These are phyloP conservation scores for Hylaeus anthracinus DNA, from an alignment of 1,140 invertebrate genomes.

Conservation along the genomic window DNA sequence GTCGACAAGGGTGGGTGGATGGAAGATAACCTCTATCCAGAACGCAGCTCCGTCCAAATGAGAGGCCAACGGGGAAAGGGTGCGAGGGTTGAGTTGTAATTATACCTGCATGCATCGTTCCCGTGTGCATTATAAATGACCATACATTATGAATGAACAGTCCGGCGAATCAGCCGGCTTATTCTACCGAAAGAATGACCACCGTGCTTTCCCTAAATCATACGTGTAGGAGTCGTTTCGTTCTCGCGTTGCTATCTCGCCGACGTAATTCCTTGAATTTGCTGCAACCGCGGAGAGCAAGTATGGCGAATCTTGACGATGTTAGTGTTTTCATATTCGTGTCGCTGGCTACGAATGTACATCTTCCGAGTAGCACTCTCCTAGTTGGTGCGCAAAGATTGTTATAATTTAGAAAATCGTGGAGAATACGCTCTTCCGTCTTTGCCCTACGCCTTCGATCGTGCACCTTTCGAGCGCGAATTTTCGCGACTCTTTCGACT, in stretches of 20 bases:
- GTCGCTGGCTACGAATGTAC: too few species aligned
- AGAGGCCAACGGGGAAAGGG: neutral
- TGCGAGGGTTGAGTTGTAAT: conserved; percentile 36
- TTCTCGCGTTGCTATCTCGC: neutral
- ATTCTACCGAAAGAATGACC: conserved; percentile 52
- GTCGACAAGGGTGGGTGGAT: conserved; percentile 15
- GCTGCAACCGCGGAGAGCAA: neutral
- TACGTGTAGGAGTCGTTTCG: conserved; percentile 15
- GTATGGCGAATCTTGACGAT: too few species aligned
- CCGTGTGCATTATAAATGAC: conserved; percentile 54
- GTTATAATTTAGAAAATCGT: too few species aligned
- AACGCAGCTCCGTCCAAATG: conserved; percentile 9
- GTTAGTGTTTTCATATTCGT: too few species aligned
- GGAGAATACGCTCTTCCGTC: too few species aligned
- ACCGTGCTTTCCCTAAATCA: conserved; percentile 41
- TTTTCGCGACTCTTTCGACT: conserved; percentile 10
- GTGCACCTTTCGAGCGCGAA: neutral
- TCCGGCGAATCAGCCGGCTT: conserved; percentile 47
- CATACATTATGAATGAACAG: conserved; percentile 57
- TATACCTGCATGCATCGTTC: conserved; percentile 58
- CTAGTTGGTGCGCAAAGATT: too few species aligned
- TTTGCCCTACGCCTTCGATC: too few species aligned
- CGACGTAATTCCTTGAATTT: neutral
- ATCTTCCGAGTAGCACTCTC: too few species aligned
- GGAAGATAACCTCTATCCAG: conserved; percentile 33